A percentile compares a stretch with the other conserved stretches of the same genome.
These are phyloP conservation scores for Spatulosminthurus flaviceps DNA, from an alignment of 2,888 invertebrate species.

Conservation along the genomic window DNA sequence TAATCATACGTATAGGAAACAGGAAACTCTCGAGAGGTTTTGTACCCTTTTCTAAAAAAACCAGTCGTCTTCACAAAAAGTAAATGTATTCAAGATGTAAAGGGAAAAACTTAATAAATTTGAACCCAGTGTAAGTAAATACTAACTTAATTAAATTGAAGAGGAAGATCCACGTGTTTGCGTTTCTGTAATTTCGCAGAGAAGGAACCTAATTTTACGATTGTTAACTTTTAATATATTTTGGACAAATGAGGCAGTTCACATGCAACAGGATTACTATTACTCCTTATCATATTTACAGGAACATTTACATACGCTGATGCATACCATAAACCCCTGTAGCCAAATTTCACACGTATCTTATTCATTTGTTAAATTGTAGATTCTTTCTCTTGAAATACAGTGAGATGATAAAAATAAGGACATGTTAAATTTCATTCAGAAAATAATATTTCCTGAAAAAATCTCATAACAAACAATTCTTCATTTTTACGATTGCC, in stretches of 20 bases:
- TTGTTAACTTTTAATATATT: background rate
- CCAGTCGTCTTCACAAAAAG: no score
- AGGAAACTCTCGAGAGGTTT: no score
- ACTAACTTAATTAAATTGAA: background rate
- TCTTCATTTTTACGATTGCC: constrained; percentile 29
- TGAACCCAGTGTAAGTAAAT: no score
- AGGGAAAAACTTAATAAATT: no score
- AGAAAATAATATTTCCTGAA: constrained; percentile 35
- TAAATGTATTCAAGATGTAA: no score
- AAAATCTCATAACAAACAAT: background rate
- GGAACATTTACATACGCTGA: background rate
- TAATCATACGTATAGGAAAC: no score
- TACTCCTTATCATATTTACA: background rate
- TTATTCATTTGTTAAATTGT: background rate
- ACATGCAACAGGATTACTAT: background rate
- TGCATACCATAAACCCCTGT: background rate
- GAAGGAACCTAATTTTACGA: background rate
- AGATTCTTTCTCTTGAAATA: background rate
- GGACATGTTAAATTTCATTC: constrained; percentile 29
- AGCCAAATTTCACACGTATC: background rate
- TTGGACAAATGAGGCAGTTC: background rate
- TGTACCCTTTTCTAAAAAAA: no score
- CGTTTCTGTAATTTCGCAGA: background rate
- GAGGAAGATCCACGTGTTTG: constrained; percentile 13
- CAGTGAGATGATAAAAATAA: background rate